Base-by-base conservation (phyloP, 2,888 invertebrate species). In the Lasioglossum marginatum region DNA sequence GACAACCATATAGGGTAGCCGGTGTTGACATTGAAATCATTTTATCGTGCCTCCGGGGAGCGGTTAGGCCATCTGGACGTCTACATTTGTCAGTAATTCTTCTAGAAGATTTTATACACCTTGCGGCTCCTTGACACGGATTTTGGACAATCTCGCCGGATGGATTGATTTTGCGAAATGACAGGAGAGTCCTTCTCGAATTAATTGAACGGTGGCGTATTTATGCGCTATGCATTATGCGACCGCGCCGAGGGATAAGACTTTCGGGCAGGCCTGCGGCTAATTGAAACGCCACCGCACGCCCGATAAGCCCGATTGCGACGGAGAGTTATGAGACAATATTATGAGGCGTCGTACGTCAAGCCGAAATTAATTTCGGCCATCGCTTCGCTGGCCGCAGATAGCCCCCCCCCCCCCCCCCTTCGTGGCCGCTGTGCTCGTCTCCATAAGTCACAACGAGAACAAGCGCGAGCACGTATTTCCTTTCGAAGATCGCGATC, bases 241-340 rank as follows among this genome's bases (percentile, higher is more conserved):
- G 88, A 70, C 89, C 87, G 73, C 82, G 82, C 79, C 86, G 88
- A 89, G 91, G 93, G 94, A 94, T 94, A 94, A 94, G 94, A 94
- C 94, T 94, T 94, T 94, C 92, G 92, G 91, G 77, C 90, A 88
- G 82, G 83, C 80, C 85, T 73, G 79, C 84, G 93, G 93, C 94
- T 94, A 94, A 94, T 94, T 94, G 94, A 94, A 94, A 94, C 94
- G 93, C 94, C 93, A 94, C 90, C 90, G 92, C 89, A 83, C 88
- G 82, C 81, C 91, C 93, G 95, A 95, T 95, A 95, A 95, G 94
- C 94, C 87, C 92, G 93, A 94, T 93, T 93, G 92, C 93, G 90
- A 91, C 92, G 91, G 92, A 94, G 95, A 95, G 94, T 95, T 95
- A 95, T 93, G 95, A 93, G 93, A 93, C 93, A 92, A 94, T 94